Evolutionary conservation across 2,113 vertebrate genomes (phyloP).

Genomic region (Oncorhynchus clarkii): DNA sequence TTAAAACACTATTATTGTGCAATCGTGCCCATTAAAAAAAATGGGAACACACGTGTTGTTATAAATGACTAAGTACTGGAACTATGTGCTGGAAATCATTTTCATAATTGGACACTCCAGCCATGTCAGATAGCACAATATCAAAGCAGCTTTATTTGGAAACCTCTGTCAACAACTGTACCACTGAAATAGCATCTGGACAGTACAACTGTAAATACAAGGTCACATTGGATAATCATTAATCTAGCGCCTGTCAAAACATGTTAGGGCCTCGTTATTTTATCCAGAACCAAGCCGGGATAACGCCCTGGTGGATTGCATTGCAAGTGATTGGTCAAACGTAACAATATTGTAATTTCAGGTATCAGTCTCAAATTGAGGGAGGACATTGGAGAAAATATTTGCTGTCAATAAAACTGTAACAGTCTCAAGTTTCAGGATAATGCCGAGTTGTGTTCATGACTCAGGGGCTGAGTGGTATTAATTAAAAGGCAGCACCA

Average conservation of each 20-base stretch:
- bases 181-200: constrained; percentile 62
- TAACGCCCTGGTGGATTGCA: not conserved
- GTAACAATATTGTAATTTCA: not conserved
- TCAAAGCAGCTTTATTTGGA: constrained; percentile 47
- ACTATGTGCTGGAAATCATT: constrained; percentile 55
- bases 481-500: no score
- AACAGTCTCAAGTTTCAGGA: not conserved
- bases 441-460: no score
- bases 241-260: constrained; percentile 14
- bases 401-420: not conserved
- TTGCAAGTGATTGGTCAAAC: not conserved
- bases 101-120: constrained; percentile 60
- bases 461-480: no score
- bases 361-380: not conserved
- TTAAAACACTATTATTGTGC: constrained; percentile 59
- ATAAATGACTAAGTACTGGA: constrained; percentile 32
- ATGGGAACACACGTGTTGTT: constrained; percentile 56
- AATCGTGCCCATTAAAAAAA: constrained; percentile 48
- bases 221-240: constrained; percentile 65
- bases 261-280: constrained; percentile 28
- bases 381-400: not conserved
- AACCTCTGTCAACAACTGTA: constrained; percentile 70
- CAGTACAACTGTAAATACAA: constrained; percentile 29
- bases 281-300: not conserved
- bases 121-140: constrained; percentile 63